Percentiles rank a stretch among this genome's conserved stretches.
phyloP scores from a whole-genome alignment of 2,888 invertebrate genomes.

The Amiota communis region DNA sequence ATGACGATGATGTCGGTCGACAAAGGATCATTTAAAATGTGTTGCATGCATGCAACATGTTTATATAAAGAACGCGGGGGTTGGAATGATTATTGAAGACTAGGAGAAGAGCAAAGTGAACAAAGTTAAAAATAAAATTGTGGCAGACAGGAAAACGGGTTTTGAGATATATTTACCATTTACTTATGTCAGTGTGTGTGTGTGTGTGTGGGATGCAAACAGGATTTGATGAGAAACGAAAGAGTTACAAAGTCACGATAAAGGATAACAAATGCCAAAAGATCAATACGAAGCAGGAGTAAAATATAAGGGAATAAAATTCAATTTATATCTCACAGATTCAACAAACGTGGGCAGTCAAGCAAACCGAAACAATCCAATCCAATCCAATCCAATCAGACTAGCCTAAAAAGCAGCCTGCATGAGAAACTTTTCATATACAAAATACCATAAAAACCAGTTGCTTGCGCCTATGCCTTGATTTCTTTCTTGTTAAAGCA shows the following conservation, averaged over 20 bases:
- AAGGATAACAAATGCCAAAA: slow-evolving; percentile 11
- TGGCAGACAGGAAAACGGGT: slow-evolving; percentile 2
- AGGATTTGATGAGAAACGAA: not conserved
- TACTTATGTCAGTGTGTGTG: not conserved
- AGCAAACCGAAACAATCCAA: slow-evolving; percentile 27
- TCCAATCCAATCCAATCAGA: too few relatives aligned
- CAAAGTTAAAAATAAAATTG: not conserved
- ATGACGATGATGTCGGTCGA: slow-evolving; percentile 19
- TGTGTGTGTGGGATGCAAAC: slow-evolving; percentile 5
- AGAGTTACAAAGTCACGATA: slow-evolving; percentile 13
- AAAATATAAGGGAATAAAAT: slow-evolving; percentile 1
- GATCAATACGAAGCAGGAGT: slow-evolving; percentile 3
- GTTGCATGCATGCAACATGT: slow-evolving; percentile 2
- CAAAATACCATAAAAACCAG: slow-evolving; percentile 44
- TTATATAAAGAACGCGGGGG: slow-evolving; percentile 2
- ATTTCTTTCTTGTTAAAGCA: slow-evolving; percentile 40
- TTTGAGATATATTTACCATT: not conserved
- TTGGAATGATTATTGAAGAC: not conserved
- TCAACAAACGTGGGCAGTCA: slow-evolving; percentile 11
- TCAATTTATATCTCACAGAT: slow-evolving; percentile 20
- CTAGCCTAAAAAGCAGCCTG: slow-evolving; percentile 37
- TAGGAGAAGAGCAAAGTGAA: not conserved
- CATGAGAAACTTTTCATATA: slow-evolving; percentile 41
- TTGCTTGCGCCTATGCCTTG: slow-evolving; percentile 52
- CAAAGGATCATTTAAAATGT: slow-evolving; percentile 37